Conservation (phyloP, 2,888 invertebrate genomes). For the Galerucella pusilla region DNA sequence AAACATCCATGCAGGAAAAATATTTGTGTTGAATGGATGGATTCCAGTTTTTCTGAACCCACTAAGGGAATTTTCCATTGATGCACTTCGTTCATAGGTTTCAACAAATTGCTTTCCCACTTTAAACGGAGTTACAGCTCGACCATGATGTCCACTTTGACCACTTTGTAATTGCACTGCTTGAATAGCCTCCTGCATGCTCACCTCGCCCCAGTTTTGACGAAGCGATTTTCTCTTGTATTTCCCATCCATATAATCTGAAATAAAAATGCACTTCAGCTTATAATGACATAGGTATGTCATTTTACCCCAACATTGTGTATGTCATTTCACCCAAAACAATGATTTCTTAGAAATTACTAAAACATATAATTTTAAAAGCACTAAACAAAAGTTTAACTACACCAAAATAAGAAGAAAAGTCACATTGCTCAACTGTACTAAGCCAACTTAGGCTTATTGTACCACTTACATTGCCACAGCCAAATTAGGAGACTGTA, state of each 20-base stretch:
- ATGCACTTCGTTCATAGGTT: background rate
- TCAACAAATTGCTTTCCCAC: background rate
- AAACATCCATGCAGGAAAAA: slow-evolving; percentile 27
- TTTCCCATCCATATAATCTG: slow-evolving; percentile 13
- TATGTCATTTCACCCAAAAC: no score
- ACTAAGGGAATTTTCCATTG: background rate
- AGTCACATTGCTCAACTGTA: no score
- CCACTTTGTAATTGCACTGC: background rate
- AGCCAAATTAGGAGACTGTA: no score
- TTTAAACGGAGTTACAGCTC: background rate
- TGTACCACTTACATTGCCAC: no score
- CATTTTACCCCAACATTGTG: no score
- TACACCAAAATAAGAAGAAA: no score
- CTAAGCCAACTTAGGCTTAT: no score
- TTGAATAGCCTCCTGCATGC: slow-evolving; percentile 20
- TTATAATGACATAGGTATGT: no score
- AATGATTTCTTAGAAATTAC: no score
- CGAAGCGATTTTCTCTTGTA: slow-evolving; percentile 18
- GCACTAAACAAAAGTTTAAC: no score
- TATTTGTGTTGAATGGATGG: slow-evolving; percentile 35
- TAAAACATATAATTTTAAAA: no score
- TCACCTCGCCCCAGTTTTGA: slow-evolving; percentile 18
- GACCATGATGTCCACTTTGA: no score
- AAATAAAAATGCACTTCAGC: slow-evolving; percentile 4
- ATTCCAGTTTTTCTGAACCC: background rate